A percentile compares a stretch with the other conserved stretches of the same genome.
These are phyloP conservation scores for Tapirus indicus DNA, from an alignment of 2,797 vertebrate genomes.

Conservation along the genomic window DNA sequence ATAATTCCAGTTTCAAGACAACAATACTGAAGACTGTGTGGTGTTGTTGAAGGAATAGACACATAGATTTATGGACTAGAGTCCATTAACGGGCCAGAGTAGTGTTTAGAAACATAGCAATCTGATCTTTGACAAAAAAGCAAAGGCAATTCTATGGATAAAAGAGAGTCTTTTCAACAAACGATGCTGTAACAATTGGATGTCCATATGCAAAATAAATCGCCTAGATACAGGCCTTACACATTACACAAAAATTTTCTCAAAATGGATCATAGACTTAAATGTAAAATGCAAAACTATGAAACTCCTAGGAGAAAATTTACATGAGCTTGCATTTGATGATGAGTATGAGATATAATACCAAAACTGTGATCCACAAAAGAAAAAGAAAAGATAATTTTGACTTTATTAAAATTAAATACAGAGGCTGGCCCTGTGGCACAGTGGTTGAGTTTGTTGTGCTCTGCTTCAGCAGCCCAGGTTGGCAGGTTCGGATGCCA, in stretches of 20 bases:
- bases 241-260: background rate
- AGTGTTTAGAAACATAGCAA: background rate
- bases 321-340: background rate
- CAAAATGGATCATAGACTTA: background rate
- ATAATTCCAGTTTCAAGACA: background rate
- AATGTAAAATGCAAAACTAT: background rate
- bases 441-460: too few relatives aligned
- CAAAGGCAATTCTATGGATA: background rate
- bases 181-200: background rate
- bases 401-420: background rate
- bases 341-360: background rate
- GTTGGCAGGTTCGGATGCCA: too few relatives aligned
- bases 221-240: background rate
- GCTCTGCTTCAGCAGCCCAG: too few relatives aligned
- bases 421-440: background rate
- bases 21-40: background rate
- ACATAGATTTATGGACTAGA: background rate
- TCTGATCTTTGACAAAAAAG: background rate
- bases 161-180: slow-evolving; percentile 30
- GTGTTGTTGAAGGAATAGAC: background rate
- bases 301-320: background rate
- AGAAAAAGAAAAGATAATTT: background rate
- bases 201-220: background rate
- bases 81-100: background rate
- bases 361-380: background rate